phyloP scores from a whole-genome alignment of 1,140 invertebrate species.

The Lepidotrigona ventralis region DNA sequence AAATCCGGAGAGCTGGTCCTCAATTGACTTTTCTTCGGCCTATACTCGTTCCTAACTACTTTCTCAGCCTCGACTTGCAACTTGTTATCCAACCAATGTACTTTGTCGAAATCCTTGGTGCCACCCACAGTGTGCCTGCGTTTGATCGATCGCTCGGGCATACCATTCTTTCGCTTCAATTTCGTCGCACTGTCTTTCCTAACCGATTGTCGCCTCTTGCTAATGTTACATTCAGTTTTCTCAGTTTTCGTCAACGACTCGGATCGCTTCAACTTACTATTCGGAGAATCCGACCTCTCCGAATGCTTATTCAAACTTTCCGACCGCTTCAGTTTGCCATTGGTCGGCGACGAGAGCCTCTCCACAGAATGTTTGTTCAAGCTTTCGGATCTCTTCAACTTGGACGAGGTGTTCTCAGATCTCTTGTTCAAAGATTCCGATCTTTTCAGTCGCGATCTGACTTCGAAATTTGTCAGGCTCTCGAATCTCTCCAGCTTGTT shows the following conservation, averaged over 20 bases:
- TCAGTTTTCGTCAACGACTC: slow-evolving; percentile 89
- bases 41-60: slow-evolving; percentile 78
- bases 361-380: slow-evolving; percentile 78
- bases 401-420: slow-evolving; percentile 75
- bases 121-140: slow-evolving; percentile 95
- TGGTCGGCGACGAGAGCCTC: slow-evolving; percentile 73
- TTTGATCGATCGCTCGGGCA: slow-evolving; percentile 89
- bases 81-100: slow-evolving; percentile 82
- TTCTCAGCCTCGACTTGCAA: slow-evolving; percentile 79
- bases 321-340: slow-evolving; percentile 80
- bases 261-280: slow-evolving; percentile 81
- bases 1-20: slow-evolving; percentile 84
- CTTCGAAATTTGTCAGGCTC: slow-evolving; percentile 71
- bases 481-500: slow-evolving; percentile 79
- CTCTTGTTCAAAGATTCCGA: slow-evolving; percentile 83
- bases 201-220: slow-evolving; percentile 84
- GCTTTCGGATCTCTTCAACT: slow-evolving; percentile 77
- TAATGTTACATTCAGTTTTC: slow-evolving; percentile 90
- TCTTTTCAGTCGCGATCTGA: slow-evolving; percentile 79
- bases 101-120: slow-evolving; percentile 90
- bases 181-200: slow-evolving; percentile 82
- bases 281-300: slow-evolving; percentile 74
- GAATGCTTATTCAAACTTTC: slow-evolving; percentile 82
- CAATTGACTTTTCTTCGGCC: slow-evolving; percentile 79
- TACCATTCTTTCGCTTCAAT: slow-evolving; percentile 87